Base-by-base conservation (phyloP, 2,888 invertebrate species). In the Holacanthella duospinosa region DNA sequence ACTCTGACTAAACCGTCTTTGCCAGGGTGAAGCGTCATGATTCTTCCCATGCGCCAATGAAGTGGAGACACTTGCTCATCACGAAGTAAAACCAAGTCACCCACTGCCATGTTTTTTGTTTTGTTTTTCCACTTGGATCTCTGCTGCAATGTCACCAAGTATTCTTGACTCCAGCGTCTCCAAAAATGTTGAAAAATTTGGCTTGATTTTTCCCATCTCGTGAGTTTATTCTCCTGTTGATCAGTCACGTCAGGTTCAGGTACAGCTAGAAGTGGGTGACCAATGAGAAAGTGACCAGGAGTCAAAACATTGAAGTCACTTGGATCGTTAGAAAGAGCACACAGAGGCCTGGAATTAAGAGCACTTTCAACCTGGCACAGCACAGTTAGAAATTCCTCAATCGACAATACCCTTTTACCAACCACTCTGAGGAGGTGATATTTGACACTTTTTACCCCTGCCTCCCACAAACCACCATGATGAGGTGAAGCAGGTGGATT, bases 221-320 rank as follows among this genome's bases (percentile, higher is more conserved):
- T 12, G 1, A 67, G 48, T 54, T 62, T n/a, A 26, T 58, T 55
- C 2, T 19, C n/a, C 29, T 63, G 57, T 1, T 60, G 2, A 12
- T 28, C 21, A 0, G 44, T 59, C 1, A 59, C 12, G 56, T 64
- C 62, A 24, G 54, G 55, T 21, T 64, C 58, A 21, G 65, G 64
- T 1, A 64, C 12, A 43, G 63, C 55, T 26, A 55, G 71, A 1
- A 73, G 60, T 9, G 74, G 60, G 25, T 66, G 59, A 29, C 74
- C 74, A 36, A 75, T 69, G 1, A 76, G 58, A 57, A 75, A 74
- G 61, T 75, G 76, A 6, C 71, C 73, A 25, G 74, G 75, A n/a
- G 73, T 74, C 2, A 75, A 60, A 4, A 69, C 66, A 16, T 43
- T 57, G 2, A 69, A 58, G 57, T 74, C 68, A 26, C 70, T 61